These are phyloP conservation scores for Apodemus agrarius DNA, from an alignment of 2,797 vertebrate species.

Conservation along the genomic window DNA sequence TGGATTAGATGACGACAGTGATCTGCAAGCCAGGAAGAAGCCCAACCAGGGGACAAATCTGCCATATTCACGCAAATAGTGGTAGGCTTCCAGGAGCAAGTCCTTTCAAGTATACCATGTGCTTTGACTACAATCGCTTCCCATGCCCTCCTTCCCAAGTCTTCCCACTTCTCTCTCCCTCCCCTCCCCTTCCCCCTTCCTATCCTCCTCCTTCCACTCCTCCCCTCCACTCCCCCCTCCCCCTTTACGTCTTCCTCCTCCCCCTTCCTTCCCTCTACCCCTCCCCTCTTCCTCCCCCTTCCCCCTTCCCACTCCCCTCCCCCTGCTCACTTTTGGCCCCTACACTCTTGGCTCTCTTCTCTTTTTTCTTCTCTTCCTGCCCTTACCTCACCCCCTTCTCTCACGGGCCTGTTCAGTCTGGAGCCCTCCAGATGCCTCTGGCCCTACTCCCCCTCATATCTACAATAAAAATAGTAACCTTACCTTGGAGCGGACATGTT, in stretches of 20 bases:
- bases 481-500: background rate
- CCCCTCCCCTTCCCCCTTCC: too few relatives aligned
- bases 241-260: accelerated
- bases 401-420: background rate
- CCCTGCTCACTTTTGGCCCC: background rate
- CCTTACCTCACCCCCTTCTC: background rate
- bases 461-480: background rate
- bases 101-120: background rate
- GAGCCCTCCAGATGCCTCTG: background rate
- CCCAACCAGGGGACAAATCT: background rate
- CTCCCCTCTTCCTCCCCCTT: accelerated
- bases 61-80: background rate
- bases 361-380: background rate
- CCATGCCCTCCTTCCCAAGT: too few relatives aligned
- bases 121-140: background rate
- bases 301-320: accelerated
- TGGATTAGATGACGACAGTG: background rate
- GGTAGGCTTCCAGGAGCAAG: background rate
- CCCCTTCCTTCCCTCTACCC: accelerated
- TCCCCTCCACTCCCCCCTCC: background rate
- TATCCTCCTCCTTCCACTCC: accelerated
- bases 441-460: background rate
- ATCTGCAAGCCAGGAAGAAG: background rate
- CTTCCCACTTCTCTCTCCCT: background rate
- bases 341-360: background rate